Conservation (phyloP, 2,888 invertebrate genomes). For the Lymantria monacha region DNA sequence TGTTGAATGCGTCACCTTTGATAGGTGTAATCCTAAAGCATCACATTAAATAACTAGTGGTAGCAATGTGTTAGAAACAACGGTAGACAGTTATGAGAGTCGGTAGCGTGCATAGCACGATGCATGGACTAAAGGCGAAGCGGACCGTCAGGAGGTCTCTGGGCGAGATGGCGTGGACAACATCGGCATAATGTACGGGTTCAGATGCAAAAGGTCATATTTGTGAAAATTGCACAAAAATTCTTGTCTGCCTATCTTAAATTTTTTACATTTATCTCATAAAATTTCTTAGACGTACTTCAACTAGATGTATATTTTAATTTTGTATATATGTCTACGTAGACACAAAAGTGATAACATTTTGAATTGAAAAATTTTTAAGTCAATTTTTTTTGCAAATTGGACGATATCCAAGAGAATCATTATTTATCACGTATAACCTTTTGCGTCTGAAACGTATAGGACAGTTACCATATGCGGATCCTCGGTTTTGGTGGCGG, state of each 20-base stretch:
- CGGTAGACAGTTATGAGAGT: conserved; percentile 51
- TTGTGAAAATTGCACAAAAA: neutral
- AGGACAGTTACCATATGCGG: conserved; percentile 91
- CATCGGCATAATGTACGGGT: conserved; percentile 47
- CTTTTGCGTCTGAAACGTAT: conserved; percentile 14
- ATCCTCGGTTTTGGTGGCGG: conserved; percentile 95
- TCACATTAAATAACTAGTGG: conserved; percentile 27
- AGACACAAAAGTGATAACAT: neutral
- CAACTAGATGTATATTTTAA: neutral
- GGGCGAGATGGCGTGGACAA: conserved; percentile 59
- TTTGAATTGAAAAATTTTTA: neutral
- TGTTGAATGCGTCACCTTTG: neutral
- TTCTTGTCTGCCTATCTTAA: too few relatives aligned
- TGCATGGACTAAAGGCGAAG: conserved; percentile 65
- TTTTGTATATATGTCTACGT: neutral
- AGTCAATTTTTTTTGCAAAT: neutral
- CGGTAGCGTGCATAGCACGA: conserved; percentile 75
- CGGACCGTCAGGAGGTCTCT: conserved; percentile 70
- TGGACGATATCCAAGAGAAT: neutral
- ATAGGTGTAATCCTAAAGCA: conserved; percentile 9
- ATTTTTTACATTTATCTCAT: too few relatives aligned
- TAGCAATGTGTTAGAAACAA: conserved; percentile 30
- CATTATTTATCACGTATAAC: neutral
- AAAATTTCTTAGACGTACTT: neutral
- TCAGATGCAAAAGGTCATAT: neutral